Evolutionary conservation across 2,797 vertebrate species (phyloP).

Genomic region (Cygnus olor): DNA sequence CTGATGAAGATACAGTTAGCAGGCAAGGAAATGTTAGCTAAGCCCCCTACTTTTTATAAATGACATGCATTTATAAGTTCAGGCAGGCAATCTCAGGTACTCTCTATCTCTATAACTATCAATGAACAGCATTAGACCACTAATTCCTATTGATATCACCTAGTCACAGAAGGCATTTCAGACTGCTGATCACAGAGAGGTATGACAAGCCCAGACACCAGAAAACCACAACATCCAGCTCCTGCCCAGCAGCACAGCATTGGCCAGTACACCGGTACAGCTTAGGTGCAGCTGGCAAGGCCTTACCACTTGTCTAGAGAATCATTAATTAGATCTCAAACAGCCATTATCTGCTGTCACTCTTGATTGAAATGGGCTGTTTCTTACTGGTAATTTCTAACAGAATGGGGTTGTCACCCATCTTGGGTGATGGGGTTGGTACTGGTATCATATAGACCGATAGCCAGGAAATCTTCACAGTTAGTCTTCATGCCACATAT

Average conservation of each 20-base stretch:
- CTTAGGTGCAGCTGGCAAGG: not conserved
- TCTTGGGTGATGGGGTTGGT: conserved; percentile 78
- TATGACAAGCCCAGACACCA: not conserved
- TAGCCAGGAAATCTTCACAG: conserved; percentile 81
- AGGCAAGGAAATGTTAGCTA: not conserved
- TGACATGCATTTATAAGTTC: not conserved
- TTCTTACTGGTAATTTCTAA: conserved; percentile 78
- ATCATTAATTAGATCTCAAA: not conserved
- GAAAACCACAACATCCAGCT: not conserved
- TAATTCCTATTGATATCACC: not conserved
- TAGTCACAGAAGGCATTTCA: not conserved
- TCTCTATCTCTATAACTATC: not conserved
- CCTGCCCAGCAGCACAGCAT: no score
- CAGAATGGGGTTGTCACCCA: conserved; percentile 77
- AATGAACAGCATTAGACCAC: not conserved
- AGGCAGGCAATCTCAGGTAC: not conserved
- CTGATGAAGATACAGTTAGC: not conserved
- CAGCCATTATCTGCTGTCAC: conserved; percentile 45
- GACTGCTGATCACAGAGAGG: not conserved
- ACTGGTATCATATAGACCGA: conserved; percentile 73
- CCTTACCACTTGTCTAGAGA: not conserved
- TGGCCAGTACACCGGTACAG: not conserved
- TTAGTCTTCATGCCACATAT: conserved; percentile 73
- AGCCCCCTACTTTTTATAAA: not conserved
- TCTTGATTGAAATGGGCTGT: conserved; percentile 74